Percentiles rank a stretch among this genome's conserved stretches.
These are phyloP conservation scores for Echinarachnius parma DNA, from an alignment of 53 echinoderm and acorn worm genomes.

Conservation along the genomic window DNA sequence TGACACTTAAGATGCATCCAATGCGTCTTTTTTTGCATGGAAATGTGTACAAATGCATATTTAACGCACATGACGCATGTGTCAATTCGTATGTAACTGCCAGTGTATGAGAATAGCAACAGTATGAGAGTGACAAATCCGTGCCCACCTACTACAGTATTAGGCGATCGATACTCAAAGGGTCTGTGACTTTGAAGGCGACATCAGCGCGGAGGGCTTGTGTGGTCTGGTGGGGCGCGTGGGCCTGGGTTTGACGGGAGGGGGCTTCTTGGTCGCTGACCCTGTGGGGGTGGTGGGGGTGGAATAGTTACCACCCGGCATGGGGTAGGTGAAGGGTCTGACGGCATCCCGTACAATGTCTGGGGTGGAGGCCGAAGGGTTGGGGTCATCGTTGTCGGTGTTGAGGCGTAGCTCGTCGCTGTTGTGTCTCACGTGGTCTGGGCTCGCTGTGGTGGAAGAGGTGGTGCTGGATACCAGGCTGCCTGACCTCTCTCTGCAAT, in stretches of 20 bases:
- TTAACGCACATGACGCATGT: no score
- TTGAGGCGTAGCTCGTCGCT: slow-evolving; percentile 29
- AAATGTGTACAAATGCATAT: no score
- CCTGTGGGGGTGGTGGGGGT: slow-evolving; percentile 12
- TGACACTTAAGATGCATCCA: no score
- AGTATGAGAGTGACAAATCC: no score
- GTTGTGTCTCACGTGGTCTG: slow-evolving; percentile 29
- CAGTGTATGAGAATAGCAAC: no score
- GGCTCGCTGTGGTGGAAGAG: slow-evolving; percentile 38
- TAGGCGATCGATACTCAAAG: slow-evolving; percentile 18
- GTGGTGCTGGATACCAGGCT: slow-evolving; percentile 30
- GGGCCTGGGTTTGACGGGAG: slow-evolving; percentile 60
- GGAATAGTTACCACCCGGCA: slow-evolving; percentile 1
- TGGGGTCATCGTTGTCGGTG: slow-evolving; percentile 24
- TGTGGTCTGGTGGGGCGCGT: slow-evolving; percentile 23
- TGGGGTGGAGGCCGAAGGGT: slow-evolving; percentile 49
- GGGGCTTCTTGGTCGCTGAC: slow-evolving; percentile 33
- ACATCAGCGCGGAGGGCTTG: no score
- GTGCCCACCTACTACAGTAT: no score
- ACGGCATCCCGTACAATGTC: slow-evolving; percentile 68
- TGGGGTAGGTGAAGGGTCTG: slow-evolving; percentile 16
- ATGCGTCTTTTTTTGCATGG: no score
- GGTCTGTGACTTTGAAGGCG: slow-evolving; percentile 38
- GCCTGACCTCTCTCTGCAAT: slow-evolving; percentile 23
- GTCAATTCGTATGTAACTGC: no score